Base-by-base conservation (phyloP, 2,113 vertebrate species). In the Oncorhynchus mykiss region DNA sequence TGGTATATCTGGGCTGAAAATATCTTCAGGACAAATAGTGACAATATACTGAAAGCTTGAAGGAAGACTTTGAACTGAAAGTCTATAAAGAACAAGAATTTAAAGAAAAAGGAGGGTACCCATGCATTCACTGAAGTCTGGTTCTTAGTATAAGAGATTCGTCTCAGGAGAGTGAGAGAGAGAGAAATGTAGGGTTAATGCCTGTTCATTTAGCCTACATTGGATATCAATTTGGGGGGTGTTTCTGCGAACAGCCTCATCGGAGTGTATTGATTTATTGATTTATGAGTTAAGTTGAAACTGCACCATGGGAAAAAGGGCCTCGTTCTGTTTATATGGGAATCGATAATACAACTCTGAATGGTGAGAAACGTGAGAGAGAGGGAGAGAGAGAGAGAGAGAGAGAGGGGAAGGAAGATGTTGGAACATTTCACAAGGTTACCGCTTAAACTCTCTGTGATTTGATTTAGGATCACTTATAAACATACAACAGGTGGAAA, bases 331-430 rank as follows among this genome's bases (percentile, higher is more conserved):
- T 90, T 88, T 86, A 82, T 85, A 86, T 67, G 73, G 7, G 70
- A 85, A 90, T 91, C 88, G 39, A 90, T 90, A 82, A 70, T 13
- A 80, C 77, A 75, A 80, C 74, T 81, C 74, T 81, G 82, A 88
- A 84, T 77, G 54, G 71, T 70, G 79, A 84, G 78, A 81, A 82
- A 75, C 3, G 72, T 80, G 57, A n/a, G 31, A 70, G 67, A 62
- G 64, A 69, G 20, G 54, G 39, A 48, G 39, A 77, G 67, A 59
- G 2, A 69, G 27, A 59, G 51, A 76, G 25, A 62, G 67, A 77
- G 48, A 12, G 14, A 31, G 24, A 29, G 11, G 70, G 49, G 71
- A 20, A 70, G 70, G 49, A 29, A 8, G 70, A 16, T 8, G 20
- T 22, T 25, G 70, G 81, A 79, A 85, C 77, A 78, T 0, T 76